Evolutionary conservation across 2,888 invertebrate genomes (phyloP).

Genomic region (Vesta saturnalis): DNA sequence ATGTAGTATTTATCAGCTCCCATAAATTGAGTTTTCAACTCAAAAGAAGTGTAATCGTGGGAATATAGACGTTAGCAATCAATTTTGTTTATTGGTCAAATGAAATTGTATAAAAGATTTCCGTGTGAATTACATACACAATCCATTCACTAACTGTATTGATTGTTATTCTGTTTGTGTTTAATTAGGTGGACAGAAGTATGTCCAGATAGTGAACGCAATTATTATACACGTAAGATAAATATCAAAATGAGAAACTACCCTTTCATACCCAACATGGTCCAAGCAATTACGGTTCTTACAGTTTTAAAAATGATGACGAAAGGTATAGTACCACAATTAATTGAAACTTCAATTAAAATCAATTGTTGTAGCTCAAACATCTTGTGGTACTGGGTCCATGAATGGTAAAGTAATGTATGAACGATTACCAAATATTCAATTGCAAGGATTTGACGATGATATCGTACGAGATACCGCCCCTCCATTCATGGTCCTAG

Average conservation of each 20-base stretch:
- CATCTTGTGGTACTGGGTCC: conserved; percentile 89
- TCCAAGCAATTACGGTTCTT: conserved; percentile 86
- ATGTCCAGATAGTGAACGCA: conserved; percentile 59
- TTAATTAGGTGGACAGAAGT: conserved; percentile 54
- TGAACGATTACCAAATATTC: conserved; percentile 88
- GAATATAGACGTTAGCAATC: not conserved
- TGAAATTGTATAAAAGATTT: conserved; percentile 6
- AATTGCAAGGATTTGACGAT: conserved; percentile 88
- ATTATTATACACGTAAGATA: conserved; percentile 40
- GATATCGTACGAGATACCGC: conserved; percentile 87
- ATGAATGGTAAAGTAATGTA: conserved; percentile 82
- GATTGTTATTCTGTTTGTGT: conserved; percentile 30
- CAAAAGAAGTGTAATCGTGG: not conserved
- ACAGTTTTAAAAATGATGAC: conserved; percentile 85
- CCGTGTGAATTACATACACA: conserved; percentile 8
- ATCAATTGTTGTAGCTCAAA: conserved; percentile 72
- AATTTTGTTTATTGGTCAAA: not conserved
- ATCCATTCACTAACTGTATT: not conserved
- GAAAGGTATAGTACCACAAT: conserved; percentile 74
- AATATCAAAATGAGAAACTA: conserved; percentile 69
- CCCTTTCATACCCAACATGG: conserved; percentile 72
- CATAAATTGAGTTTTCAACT: too few relatives aligned
- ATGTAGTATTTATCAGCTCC: too few relatives aligned
- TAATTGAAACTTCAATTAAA: not conserved
- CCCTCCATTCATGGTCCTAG: conserved; percentile 86